phyloP scores from a whole-genome alignment of 2,113 vertebrate genomes.

The Mandrillus leucophaeus region DNA sequence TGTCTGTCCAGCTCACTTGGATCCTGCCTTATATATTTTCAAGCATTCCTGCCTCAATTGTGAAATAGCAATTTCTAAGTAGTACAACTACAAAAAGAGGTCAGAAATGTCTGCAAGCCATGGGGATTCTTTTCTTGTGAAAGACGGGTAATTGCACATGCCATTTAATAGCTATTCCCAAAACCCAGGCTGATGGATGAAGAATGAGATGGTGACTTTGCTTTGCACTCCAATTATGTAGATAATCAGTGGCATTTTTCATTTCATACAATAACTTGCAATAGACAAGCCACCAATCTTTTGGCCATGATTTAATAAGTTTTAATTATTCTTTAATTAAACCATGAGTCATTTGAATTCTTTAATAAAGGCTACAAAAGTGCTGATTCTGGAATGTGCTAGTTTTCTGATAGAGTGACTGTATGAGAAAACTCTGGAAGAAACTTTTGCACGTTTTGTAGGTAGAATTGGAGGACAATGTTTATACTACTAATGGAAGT shows the following conservation, averaged over 20 bases:
- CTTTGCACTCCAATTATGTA: not conserved
- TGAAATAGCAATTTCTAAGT: constrained; percentile 18
- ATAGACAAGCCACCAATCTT: not conserved
- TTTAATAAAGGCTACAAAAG: not conserved
- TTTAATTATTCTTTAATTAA: constrained; percentile 1
- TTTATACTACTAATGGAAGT: not conserved
- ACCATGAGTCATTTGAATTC: not conserved
- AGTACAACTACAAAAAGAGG: not conserved
- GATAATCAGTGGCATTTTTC: not conserved
- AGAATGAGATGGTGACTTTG: not conserved
- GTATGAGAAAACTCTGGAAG: not conserved
- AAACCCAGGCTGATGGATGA: not conserved
- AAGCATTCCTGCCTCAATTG: not conserved
- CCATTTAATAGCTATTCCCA: not conserved
- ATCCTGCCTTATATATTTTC: constrained; percentile 3
- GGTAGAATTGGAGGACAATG: not conserved
- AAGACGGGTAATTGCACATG: not conserved
- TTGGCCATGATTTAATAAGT: not conserved
- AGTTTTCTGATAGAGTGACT: not conserved
- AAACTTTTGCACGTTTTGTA: not conserved
- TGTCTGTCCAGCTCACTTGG: not conserved
- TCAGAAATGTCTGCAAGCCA: not conserved
- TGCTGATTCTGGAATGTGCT: not conserved
- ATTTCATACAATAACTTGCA: not conserved
- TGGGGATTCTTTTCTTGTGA: not conserved